phyloP scores from a whole-genome alignment of 2,113 vertebrate species.

The Rattus rattus region DNA sequence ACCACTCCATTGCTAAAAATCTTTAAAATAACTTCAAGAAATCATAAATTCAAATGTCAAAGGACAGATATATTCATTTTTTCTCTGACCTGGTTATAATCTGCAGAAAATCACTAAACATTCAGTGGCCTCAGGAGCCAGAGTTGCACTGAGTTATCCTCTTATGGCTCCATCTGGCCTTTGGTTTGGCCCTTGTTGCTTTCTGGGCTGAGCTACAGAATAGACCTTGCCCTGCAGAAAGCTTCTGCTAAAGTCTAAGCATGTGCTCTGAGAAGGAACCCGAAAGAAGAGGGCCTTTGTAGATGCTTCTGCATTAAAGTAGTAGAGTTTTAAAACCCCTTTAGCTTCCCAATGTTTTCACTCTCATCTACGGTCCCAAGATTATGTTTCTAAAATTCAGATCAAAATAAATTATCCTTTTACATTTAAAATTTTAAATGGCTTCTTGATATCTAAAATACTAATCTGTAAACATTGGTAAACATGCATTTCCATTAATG shows the following conservation, averaged over 20 bases:
- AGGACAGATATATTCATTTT: not conserved
- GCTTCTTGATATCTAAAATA: slow-evolving; percentile 17
- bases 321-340: not conserved
- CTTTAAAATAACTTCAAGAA: slow-evolving; percentile 30
- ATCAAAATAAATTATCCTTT: slow-evolving; percentile 34
- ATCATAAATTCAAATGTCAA: slow-evolving; percentile 14
- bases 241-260: not conserved
- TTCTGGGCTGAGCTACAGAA: not conserved
- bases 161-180: not conserved
- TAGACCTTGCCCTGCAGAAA: not conserved
- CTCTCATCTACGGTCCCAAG: not conserved
- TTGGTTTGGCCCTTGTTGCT: not conserved
- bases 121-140: not conserved
- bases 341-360: not conserved
- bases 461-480: not conserved
- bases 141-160: not conserved
- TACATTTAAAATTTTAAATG: slow-evolving; percentile 26
- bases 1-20: slow-evolving; percentile 33
- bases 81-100: not conserved
- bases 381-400: slow-evolving; percentile 53
- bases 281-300: not conserved
- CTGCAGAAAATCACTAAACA: not conserved
- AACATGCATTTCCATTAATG: not conserved
- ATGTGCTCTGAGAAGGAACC: not conserved
- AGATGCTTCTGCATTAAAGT: not conserved